Conservation (phyloP, 1,140 invertebrate genomes). For the Geopemphigus sp. region DNA sequence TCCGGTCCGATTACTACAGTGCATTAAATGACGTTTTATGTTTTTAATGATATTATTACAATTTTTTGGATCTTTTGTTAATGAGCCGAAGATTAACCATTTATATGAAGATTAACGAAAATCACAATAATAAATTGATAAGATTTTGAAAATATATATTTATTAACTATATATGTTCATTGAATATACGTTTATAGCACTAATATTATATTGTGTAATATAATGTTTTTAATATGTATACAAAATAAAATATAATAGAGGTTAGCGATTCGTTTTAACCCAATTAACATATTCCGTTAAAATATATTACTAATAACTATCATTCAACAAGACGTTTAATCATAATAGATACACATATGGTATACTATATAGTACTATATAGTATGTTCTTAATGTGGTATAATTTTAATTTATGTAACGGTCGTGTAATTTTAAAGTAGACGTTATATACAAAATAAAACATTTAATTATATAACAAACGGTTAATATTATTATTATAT, state of each 20-base stretch:
- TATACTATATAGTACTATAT: no score
- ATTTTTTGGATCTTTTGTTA: neutral
- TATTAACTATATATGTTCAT: neutral
- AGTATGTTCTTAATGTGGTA: no score
- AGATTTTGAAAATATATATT: neutral
- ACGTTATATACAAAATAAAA: neutral
- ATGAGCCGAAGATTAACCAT: neutral
- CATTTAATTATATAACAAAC: no score
- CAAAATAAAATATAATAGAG: neutral
- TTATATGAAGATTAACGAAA: conserved; percentile 8
- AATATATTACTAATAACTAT: no score
- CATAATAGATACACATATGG: no score
- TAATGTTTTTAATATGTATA: neutral
- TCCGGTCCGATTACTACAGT: neutral
- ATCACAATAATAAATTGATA: neutral
- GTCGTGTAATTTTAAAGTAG: neutral
- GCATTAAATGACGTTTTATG: neutral
- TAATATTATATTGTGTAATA: neutral
- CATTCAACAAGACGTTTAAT: no score
- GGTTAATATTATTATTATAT: no score
- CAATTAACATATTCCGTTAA: neutral
- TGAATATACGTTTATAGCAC: neutral
- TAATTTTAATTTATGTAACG: no score
- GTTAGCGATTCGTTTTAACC: neutral
- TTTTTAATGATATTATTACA: neutral